Percentiles rank a stretch among this genome's conserved stretches.
Evolutionary conservation across 2,888 invertebrate genomes (phyloP).

Genomic region (Himalopsyche tibetana): DNA sequence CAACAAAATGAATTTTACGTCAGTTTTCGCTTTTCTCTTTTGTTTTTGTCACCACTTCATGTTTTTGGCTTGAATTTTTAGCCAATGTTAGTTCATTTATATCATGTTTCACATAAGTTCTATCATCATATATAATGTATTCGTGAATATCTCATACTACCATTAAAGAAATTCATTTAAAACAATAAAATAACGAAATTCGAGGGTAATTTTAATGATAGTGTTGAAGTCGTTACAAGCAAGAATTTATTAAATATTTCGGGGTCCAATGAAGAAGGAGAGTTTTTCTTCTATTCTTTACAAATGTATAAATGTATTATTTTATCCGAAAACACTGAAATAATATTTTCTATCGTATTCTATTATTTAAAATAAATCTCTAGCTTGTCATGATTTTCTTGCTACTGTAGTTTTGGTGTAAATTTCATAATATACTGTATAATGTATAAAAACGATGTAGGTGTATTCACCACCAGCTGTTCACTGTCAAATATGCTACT

Average conservation of each 20-base stretch:
- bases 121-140: background rate
- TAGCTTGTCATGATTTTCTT: background rate
- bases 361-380: background rate
- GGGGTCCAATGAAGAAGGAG: slow-evolving; percentile 4
- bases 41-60: no score
- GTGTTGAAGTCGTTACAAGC: slow-evolving; percentile 32
- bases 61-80: no score
- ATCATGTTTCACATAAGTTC: no score
- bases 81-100: no score
- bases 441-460: background rate
- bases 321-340: background rate
- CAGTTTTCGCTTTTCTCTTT: no score
- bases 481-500: no score
- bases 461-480: no score
- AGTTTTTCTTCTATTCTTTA: slow-evolving; percentile 21
- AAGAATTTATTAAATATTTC: slow-evolving; percentile 36
- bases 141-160: background rate
- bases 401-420: slow-evolving; percentile 5
- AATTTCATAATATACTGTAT: background rate
- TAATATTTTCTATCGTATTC: background rate
- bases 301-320: background rate
- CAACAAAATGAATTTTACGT: no score
- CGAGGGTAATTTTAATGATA: slow-evolving; percentile 52
- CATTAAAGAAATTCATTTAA: background rate
- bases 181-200: slow-evolving; percentile 44